Evolutionary conservation across 2,113 vertebrate genomes (phyloP).

Genomic region (Excalfactoria chinensis): DNA sequence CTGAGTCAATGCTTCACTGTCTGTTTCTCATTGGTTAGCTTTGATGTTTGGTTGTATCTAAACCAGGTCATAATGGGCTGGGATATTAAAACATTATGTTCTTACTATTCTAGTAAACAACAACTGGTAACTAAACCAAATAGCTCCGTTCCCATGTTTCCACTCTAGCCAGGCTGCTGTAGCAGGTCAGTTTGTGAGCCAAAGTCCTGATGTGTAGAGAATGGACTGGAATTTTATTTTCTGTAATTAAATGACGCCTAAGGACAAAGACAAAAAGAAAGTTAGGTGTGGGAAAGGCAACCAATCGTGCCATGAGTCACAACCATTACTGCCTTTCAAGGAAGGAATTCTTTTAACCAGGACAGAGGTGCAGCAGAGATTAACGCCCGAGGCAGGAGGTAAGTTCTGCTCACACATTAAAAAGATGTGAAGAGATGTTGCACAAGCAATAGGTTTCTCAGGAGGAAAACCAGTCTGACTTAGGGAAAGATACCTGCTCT

Average conservation of each 20-base stretch:
- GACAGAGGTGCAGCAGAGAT: rapidly evolving
- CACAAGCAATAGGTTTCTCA: neutral
- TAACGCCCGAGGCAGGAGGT: neutral
- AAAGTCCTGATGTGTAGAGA: neutral
- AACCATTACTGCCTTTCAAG: neutral
- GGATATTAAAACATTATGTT: constrained; percentile 64
- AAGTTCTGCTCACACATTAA: rapidly evolving
- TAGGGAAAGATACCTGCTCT: neutral
- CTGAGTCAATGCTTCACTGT: constrained; percentile 14
- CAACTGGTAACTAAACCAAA: constrained; percentile 51
- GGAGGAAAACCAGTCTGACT: neutral
- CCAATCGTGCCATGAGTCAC: neutral
- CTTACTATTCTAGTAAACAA: constrained; percentile 58
- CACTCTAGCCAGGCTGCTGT: neutral
- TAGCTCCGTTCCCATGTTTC: constrained; percentile 18
- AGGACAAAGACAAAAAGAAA: neutral
- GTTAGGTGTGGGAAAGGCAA: neutral
- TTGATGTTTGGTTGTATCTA: constrained; percentile 64
- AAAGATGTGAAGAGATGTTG: neutral
- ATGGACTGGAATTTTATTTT: neutral
- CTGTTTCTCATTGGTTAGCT: constrained; percentile 67
- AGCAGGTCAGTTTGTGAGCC: neutral
- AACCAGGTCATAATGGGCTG: constrained; percentile 52
- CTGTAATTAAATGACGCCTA: neutral
- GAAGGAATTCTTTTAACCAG: neutral